These are phyloP conservation scores for Danaus plexippus DNA, from an alignment of 1,140 invertebrate genomes.

Conservation along the genomic window DNA sequence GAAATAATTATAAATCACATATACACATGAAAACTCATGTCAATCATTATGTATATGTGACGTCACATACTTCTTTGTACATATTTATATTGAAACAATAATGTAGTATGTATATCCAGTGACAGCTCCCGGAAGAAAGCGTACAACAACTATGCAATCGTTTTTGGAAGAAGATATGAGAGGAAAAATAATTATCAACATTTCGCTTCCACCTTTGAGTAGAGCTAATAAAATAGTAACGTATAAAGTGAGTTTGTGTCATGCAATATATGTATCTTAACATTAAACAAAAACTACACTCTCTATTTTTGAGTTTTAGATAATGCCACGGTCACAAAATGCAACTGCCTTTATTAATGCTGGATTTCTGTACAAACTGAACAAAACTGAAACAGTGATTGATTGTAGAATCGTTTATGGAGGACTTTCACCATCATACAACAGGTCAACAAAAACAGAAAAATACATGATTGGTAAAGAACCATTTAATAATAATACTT, in stretches of 20 bases:
- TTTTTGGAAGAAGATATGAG: slow-evolving; percentile 76
- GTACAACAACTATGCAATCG: slow-evolving; percentile 58
- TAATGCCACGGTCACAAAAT: slow-evolving; percentile 39
- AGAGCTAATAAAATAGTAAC: slow-evolving; percentile 67
- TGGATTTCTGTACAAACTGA: slow-evolving; percentile 38
- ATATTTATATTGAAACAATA: too few relatives aligned
- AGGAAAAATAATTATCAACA: slow-evolving; percentile 75
- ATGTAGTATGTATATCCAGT: too few relatives aligned
- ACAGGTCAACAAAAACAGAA: slow-evolving; percentile 71
- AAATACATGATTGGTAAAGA: slow-evolving; percentile 71
- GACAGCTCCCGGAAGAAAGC: too few relatives aligned
- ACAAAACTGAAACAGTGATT: slow-evolving; percentile 16
- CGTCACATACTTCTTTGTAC: too few relatives aligned
- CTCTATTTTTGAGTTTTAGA: slow-evolving; percentile 22
- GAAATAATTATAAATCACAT: too few relatives aligned
- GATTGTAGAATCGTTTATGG: slow-evolving; percentile 70
- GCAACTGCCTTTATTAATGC: slow-evolving; percentile 42
- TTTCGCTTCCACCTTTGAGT: slow-evolving; percentile 70
- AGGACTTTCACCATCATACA: slow-evolving; percentile 78
- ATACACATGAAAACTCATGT: too few relatives aligned
- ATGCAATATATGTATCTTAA: too few relatives aligned
- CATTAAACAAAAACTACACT: too few relatives aligned
- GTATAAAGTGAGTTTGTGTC: slow-evolving; percentile 71
- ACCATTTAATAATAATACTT: slow-evolving; percentile 62
- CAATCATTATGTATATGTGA: too few relatives aligned